Conservation (phyloP, 2,888 invertebrate species). For the Willowsia nigromaculata region DNA sequence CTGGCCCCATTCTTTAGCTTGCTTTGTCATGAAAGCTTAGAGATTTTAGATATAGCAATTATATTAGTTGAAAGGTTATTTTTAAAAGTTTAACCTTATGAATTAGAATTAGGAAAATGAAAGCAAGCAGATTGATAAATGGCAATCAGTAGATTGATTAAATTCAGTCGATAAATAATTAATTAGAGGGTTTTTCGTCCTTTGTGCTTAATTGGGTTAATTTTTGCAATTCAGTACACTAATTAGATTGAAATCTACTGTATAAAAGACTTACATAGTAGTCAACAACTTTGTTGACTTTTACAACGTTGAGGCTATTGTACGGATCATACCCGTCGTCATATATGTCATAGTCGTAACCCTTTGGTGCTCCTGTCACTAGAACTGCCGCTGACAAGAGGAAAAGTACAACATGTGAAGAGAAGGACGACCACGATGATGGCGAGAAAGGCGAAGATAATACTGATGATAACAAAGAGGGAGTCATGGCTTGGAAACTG, state of each 20-base stretch:
- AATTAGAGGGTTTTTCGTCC: no score
- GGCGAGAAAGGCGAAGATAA: not conserved
- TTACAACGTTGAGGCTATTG: conserved; percentile 63
- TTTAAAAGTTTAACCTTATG: no score
- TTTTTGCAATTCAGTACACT: not conserved
- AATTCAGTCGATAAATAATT: no score
- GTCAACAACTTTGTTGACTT: conserved; percentile 76
- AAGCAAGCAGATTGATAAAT: no score
- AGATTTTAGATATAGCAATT: no score
- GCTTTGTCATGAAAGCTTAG: no score
- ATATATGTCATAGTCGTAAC: conserved; percentile 70
- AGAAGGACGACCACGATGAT: conserved; percentile 7
- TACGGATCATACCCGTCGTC: conserved; percentile 69
- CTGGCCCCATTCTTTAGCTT: no score
- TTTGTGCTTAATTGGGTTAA: no score
- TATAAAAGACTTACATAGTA: conserved; percentile 74
- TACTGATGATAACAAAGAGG: conserved; percentile 42
- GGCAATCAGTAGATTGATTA: no score
- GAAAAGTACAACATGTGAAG: conserved; percentile 57
- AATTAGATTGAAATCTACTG: not conserved
- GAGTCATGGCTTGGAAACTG: conserved; percentile 27
- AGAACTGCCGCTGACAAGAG: conserved; percentile 64
- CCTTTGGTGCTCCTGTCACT: conserved; percentile 52
- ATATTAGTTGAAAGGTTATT: no score
- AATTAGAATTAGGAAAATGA: no score